A percentile compares a stretch with the other conserved stretches of the same genome.
Evolutionary conservation across 1,140 invertebrate genomes (phyloP).

Genomic region (Coenobita brevimanus): DNA sequence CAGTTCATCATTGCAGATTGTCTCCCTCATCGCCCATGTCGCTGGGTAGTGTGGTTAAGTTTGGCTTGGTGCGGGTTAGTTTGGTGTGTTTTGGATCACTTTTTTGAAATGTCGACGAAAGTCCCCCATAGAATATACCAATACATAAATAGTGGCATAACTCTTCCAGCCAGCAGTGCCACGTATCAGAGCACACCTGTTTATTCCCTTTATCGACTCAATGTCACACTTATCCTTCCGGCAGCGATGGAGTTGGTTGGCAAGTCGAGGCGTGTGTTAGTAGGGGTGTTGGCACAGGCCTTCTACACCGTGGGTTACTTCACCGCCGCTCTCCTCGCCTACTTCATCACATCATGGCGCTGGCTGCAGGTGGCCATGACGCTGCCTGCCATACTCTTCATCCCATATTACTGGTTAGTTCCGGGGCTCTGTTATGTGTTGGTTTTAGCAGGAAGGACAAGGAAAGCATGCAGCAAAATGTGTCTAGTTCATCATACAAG

Average conservation of each 20-base stretch:
- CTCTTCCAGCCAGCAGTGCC: neutral
- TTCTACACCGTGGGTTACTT: slow-evolving; percentile 87
- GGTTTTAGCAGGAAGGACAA: neutral
- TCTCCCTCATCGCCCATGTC: too few relatives aligned
- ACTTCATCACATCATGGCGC: slow-evolving; percentile 83
- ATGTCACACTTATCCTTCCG: slow-evolving; percentile 68
- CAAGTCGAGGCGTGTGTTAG: slow-evolving; percentile 81
- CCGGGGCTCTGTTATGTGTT: neutral
- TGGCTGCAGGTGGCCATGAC: slow-evolving; percentile 83
- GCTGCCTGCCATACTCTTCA: slow-evolving; percentile 81
- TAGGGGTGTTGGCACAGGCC: slow-evolving; percentile 84
- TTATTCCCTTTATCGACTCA: neutral
- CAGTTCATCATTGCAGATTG: too few relatives aligned
- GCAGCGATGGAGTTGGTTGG: slow-evolving; percentile 88
- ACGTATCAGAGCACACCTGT: neutral
- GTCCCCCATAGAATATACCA: too few relatives aligned
- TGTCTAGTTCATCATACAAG: too few relatives aligned
- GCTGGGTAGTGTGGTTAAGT: too few relatives aligned
- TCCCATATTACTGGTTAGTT: slow-evolving; percentile 85
- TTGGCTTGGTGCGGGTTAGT: too few relatives aligned
- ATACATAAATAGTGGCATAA: too few relatives aligned
- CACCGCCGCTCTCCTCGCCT: slow-evolving; percentile 82
- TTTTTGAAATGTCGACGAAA: too few relatives aligned
- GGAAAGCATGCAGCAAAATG: neutral
- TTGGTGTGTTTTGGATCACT: too few relatives aligned